Evolutionary conservation across 2,113 vertebrate species (phyloP), one percentile per base, ranked within the genome.

Genomic region (Pangasianodon gigas): DNA sequence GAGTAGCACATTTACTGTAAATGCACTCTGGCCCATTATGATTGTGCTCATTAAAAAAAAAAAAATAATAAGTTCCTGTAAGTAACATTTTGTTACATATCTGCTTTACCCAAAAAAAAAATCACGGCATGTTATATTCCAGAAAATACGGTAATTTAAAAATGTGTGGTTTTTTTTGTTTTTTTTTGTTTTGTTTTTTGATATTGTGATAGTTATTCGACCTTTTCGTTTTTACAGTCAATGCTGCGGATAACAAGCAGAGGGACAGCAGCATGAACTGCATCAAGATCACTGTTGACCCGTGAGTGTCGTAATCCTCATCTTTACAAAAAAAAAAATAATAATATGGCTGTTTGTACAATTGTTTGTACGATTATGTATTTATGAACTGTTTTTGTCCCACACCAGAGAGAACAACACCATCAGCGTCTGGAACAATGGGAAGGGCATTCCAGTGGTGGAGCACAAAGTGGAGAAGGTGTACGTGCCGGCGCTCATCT

Each of bases 191-290:
- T 37, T 18, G n/a, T 37, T 37, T 37, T 37, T 37, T 37, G 37
- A 37, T 37, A 37, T 37, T 37, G 37, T 37, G 37, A 37, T 37
- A 37, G 37, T 37, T 37, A 37, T 37, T 37, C 37, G 37, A 37
- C 37, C 37, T 37, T 37, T 37, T 1, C 37, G 37, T 37, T 37
- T 37, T 37, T 37, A 37, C 37, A 6, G 98, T 99, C 87, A 99
- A 99, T 93, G 98, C 98, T 18, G 97, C 98, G 29, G 98, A 99
- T 95, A 99, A 99, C 93, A 99, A 99, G 94, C 98, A 99, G 94
- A 97, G 98, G 88, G 98, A 99, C 84, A 96, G 97, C 44, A 97
- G 51, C 92, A 99, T 99, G 98, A 96, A 97, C 4, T 97, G 97
- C 94, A 99, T 99, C 92, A 98, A 97, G 94, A 92, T 99, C 91